A percentile compares a stretch with the other conserved stretches of the same genome.
These are phyloP conservation scores for Psilopsiagon aurifrons DNA, from an alignment of 2,113 vertebrate species.

Conservation along the genomic window DNA sequence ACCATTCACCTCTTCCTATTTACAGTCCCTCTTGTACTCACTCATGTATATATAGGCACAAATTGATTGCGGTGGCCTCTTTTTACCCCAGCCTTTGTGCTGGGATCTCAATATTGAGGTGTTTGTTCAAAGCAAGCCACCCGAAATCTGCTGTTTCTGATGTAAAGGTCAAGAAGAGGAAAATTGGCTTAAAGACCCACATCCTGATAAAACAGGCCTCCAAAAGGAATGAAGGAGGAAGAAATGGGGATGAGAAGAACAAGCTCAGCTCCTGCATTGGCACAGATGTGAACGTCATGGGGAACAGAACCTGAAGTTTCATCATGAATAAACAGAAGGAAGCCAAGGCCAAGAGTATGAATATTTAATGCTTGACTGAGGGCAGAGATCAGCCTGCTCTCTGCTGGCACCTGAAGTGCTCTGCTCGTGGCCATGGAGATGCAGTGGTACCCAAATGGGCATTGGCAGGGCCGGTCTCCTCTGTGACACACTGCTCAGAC, in stretches of 20 bases:
- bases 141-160: not conserved
- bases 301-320: not conserved
- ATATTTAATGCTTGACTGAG: not conserved
- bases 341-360: not conserved
- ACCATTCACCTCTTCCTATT: not conserved
- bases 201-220: not conserved
- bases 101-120: not conserved
- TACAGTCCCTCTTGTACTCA: not conserved
- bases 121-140: not conserved
- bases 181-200: not conserved
- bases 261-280: not conserved
- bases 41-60: not conserved
- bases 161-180: slow-evolving; percentile 6
- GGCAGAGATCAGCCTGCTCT: not conserved
- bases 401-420: not conserved
- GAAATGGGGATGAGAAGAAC: not conserved
- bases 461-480: not conserved
- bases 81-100: not conserved
- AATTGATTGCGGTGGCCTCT: not conserved
- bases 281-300: fast-evolving
- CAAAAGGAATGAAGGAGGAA: not conserved
- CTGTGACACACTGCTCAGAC: not conserved
- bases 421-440: not conserved
- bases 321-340: slow-evolving; percentile 9
- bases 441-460: not conserved